phyloP scores from a whole-genome alignment of 2,113 vertebrate species.

The Rhinolophus ferrumequinum region DNA sequence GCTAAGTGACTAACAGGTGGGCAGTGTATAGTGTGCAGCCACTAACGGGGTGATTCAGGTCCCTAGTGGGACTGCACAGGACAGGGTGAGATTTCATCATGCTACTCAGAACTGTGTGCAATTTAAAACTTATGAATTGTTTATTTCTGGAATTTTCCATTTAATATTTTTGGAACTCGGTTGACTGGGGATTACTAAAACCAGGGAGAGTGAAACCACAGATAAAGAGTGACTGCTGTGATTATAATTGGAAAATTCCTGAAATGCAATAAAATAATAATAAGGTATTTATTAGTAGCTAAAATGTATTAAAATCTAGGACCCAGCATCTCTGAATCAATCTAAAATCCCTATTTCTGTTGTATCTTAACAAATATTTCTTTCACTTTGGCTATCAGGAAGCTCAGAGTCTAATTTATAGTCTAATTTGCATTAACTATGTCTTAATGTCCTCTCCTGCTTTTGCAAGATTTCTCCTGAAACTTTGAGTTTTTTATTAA shows the following conservation, averaged over 20 bases:
- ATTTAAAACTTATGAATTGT: neutral
- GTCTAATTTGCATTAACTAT: neutral
- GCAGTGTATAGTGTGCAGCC: no score
- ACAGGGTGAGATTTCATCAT: neutral
- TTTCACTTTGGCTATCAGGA: neutral
- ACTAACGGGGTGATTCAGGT: neutral
- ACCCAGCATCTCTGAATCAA: neutral
- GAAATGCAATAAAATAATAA: neutral
- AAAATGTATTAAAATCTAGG: slow-evolving; percentile 39
- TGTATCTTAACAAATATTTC: neutral
- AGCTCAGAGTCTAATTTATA: neutral
- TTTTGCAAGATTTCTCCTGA: neutral
- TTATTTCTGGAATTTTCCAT: neutral
- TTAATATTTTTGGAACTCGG: neutral
- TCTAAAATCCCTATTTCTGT: neutral
- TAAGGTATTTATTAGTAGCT: neutral
- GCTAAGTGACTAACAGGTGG: no score
- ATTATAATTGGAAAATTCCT: neutral
- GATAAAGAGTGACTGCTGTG: neutral
- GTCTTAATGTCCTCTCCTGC: neutral
- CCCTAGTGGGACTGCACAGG: neutral
- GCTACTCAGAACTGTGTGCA: neutral
- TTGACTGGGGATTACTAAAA: neutral
- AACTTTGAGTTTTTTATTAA: slow-evolving; percentile 1
- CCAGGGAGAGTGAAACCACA: neutral